Conservation (phyloP, 1,140 invertebrate species). For the Delia radicum region DNA sequence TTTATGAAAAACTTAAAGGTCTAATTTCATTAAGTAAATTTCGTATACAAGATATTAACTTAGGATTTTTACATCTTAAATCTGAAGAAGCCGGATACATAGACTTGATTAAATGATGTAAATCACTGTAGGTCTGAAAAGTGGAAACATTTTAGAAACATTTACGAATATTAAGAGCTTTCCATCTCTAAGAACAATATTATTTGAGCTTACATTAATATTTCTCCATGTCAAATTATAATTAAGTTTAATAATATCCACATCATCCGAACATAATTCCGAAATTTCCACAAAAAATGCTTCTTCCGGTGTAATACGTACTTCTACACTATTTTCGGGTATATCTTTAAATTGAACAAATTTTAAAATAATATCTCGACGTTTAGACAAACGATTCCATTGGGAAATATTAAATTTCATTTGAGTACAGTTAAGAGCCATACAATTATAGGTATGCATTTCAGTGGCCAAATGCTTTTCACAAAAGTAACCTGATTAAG, state of each 20-base stretch:
- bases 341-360: constrained; percentile 39
- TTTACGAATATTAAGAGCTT: background rate
- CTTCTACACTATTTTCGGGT: constrained; percentile 19
- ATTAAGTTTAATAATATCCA: constrained; percentile 36
- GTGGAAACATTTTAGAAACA: background rate
- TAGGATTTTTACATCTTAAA: constrained; percentile 37
- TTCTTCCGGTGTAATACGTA: constrained; percentile 40
- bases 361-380: constrained; percentile 40
- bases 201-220: constrained; percentile 35
- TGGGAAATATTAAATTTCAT: constrained; percentile 42
- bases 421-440: constrained; percentile 42
- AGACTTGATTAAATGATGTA: constrained; percentile 42
- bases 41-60: constrained; percentile 37
- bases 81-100: constrained; percentile 39
- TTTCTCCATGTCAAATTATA: constrained; percentile 46
- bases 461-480: constrained; percentile 44
- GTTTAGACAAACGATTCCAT: constrained; percentile 44
- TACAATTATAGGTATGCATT: constrained; percentile 41
- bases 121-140: constrained; percentile 41
- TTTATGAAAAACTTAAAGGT: constrained; percentile 42
- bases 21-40: constrained; percentile 38
- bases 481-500: constrained; percentile 39
- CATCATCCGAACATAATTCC: constrained; percentile 44
- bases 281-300: constrained; percentile 42
- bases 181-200: background rate